These are phyloP conservation scores for Gavialis gangeticus DNA, from an alignment of 2,113 vertebrate genomes.

Conservation along the genomic window DNA sequence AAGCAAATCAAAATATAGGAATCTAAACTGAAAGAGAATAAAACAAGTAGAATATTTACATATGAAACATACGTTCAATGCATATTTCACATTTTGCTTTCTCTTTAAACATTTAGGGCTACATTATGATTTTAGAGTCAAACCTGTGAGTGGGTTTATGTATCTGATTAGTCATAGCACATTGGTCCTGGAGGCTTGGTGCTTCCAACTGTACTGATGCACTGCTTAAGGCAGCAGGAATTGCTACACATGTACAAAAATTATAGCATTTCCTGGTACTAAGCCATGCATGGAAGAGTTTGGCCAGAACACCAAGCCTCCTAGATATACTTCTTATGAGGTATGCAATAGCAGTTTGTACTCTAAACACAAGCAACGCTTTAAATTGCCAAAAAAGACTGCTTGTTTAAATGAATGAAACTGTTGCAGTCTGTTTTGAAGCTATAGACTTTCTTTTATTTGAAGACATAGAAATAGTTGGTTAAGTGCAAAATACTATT, in stretches of 20 bases:
- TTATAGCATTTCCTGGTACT: not conserved
- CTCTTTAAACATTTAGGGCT: slow-evolving; percentile 48
- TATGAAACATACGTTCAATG: not conserved
- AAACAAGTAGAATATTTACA: not conserved
- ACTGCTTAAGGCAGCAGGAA: not conserved
- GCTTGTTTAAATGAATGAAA: not conserved
- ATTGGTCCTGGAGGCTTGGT: not conserved
- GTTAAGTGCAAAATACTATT: not conserved
- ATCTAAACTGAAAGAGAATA: slow-evolving; percentile 28
- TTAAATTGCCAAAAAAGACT: not conserved
- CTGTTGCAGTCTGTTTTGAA: not conserved
- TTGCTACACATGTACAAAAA: not conserved
- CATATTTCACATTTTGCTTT: slow-evolving; percentile 63
- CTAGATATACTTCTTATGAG: not conserved
- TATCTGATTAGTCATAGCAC: not conserved
- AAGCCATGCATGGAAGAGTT: not conserved
- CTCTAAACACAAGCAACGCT: not conserved
- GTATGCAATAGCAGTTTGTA: not conserved
- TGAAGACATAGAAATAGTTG: not conserved
- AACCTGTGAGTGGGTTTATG: not conserved
- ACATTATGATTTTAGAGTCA: not conserved
- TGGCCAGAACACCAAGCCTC: not conserved
- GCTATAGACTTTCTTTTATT: not conserved
- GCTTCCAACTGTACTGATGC: not conserved
- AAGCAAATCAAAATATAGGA: not conserved